phyloP scores from a whole-genome alignment of 2,113 vertebrate species.

The Zosterops borbonicus region DNA sequence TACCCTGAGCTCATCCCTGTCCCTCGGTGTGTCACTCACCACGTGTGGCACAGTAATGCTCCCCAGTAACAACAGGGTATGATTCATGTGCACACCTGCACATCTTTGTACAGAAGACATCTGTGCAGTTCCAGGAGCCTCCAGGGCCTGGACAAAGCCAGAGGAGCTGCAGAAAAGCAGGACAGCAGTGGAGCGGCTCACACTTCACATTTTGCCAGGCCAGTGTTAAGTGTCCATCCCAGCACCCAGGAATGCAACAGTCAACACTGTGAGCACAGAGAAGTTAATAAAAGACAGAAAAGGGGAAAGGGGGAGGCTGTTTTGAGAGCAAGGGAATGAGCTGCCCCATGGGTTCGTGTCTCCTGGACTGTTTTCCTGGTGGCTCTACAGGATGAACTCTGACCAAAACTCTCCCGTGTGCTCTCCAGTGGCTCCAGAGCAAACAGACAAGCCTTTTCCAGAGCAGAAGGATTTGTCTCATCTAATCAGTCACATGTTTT shows the following conservation, averaged over 20 bases:
- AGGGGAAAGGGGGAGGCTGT: not conserved
- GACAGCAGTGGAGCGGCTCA: not conserved
- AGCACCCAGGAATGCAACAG: not conserved
- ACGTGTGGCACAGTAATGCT: rapidly evolving
- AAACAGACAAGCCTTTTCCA: not conserved
- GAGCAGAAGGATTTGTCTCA: not conserved
- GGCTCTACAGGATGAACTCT: not conserved
- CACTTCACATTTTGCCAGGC: rapidly evolving
- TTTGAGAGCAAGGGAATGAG: not conserved
- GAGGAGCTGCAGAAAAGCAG: not conserved
- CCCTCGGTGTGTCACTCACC: not conserved
- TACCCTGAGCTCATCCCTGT: not conserved
- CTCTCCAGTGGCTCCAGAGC: not conserved
- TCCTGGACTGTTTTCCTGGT: not conserved
- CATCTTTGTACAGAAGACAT: too few relatives aligned
- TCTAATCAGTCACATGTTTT: not conserved
- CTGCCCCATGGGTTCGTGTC: not conserved
- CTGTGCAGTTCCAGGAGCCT: not conserved
- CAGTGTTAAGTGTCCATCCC: not conserved
- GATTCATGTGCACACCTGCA: not conserved
- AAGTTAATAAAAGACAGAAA: not conserved
- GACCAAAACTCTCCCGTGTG: not conserved
- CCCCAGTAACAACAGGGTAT: not conserved
- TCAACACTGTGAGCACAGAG: not conserved
- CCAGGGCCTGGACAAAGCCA: not conserved